Evolutionary conservation across 2,888 invertebrate species (phyloP), one percentile per base, ranked within the genome.

Genomic region (Drosophila greeni): DNA sequence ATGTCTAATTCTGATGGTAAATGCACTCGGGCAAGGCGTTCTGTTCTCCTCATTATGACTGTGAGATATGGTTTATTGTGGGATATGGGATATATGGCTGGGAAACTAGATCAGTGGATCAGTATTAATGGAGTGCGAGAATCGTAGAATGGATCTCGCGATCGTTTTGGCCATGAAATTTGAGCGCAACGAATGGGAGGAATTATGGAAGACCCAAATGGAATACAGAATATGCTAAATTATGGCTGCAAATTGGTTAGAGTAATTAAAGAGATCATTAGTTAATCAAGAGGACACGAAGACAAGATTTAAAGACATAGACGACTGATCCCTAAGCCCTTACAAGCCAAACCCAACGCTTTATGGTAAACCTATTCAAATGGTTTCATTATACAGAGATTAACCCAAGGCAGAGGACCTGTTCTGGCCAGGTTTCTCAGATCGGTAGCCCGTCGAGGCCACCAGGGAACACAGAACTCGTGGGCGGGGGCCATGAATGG

Each of bases 1-100:
- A 77, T 82, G 76, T 74, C 73, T 68, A 77, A 81, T 83, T 73
- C 67, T 67, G 62, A 70, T 77, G 67, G 56, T 40, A 65, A 72
- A 53, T 67, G 61, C 82, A 72, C 47, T 47, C 40, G 37, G 24
- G 14, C 45, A 24, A n/a, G 23, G 42, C 29, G 11, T 70, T 77
- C 54, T 70, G 74, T n/a, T 72, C 53, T 65, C 42, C 62, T 51
- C 62, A 52, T 62, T 64, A 62, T 31, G 36, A 31, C 31, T 36
- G 59, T 48, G 65, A 59, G 64, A 66, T 73, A 62, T 64, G 64
- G 66, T 40, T 40, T 55, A 45, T 43, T 67, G 43, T 34, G 65
- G 31, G n/a, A 9, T 49, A 1, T 24, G 24, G 16, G 49, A 23
- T 12, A n/a, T 23, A 34, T 49, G 34, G 31, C 23, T 16, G 40